A percentile compares a stretch with the other conserved stretches of the same genome.
Conservation (phyloP, 2,888 invertebrate species). For the Ariolimax columbianus region DNA sequence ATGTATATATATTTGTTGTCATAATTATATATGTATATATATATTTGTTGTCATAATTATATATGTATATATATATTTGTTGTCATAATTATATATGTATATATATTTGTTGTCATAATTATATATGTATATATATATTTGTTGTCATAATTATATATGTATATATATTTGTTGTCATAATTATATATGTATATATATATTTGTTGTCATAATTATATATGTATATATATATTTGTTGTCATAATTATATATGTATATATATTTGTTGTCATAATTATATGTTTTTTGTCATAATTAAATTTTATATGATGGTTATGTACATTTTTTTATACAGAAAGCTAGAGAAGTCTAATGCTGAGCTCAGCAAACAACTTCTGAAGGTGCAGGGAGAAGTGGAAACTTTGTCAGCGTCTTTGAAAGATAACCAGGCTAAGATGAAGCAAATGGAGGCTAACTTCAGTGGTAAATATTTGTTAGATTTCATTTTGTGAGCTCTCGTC, state of each 20-base stretch:
- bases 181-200: no score
- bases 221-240: not conserved
- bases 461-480: not conserved
- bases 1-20: no score
- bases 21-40: no score
- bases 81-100: no score
- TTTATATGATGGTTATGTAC: not conserved
- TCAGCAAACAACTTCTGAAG: not conserved
- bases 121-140: no score
- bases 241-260: not conserved
- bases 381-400: not conserved
- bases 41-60: no score
- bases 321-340: not conserved
- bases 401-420: not conserved
- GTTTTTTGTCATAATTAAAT: not conserved
- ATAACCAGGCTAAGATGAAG: not conserved
- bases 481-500: no score
- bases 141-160: no score
- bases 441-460: constrained; percentile 14
- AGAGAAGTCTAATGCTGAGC: constrained; percentile 19
- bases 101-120: no score
- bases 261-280: not conserved
- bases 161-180: no score
- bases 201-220: not conserved
- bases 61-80: no score